A percentile compares a stretch with the other conserved stretches of the same genome.
Conservation (phyloP, 2,888 invertebrate species). For the Brenthis ino region DNA sequence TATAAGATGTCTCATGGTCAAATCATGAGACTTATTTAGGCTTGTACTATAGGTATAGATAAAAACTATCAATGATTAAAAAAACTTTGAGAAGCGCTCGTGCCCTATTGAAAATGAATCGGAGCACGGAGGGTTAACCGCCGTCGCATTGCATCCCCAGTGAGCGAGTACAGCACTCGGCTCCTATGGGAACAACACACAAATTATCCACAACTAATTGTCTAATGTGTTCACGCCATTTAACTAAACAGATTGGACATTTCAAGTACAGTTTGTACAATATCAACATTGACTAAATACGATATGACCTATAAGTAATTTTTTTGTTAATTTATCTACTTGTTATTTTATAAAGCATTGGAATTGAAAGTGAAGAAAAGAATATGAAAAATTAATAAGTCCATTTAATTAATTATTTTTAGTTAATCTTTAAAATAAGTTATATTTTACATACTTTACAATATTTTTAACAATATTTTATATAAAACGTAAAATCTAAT, state of each 20-base stretch:
- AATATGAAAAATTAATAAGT: no score
- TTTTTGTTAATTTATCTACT: no score
- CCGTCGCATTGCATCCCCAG: constrained; percentile 50
- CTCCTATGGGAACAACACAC: constrained; percentile 77
- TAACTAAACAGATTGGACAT: constrained; percentile 66
- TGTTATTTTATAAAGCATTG: no score
- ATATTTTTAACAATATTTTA: constrained; percentile 33
- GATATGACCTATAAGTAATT: not conserved
- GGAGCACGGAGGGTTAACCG: constrained; percentile 55
- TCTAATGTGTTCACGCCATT: constrained; percentile 73
- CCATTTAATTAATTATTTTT: no score
- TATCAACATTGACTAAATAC: not conserved
- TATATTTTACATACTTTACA: constrained; percentile 24
- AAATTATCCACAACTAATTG: constrained; percentile 75
- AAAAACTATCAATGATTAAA: not conserved
- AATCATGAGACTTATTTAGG: not conserved
- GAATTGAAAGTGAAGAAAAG: no score
- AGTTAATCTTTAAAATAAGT: not conserved
- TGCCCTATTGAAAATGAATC: constrained; percentile 44
- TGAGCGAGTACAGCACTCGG: constrained; percentile 28
- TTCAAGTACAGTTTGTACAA: constrained; percentile 29
- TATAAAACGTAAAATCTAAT: constrained; percentile 39
- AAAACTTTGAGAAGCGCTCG: constrained; percentile 49
- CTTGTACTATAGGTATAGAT: not conserved
- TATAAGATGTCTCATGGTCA: not conserved